These are phyloP conservation scores for Pristionchus exspectatus DNA, from an alignment of 2,888 invertebrate genomes.

Conservation along the genomic window DNA sequence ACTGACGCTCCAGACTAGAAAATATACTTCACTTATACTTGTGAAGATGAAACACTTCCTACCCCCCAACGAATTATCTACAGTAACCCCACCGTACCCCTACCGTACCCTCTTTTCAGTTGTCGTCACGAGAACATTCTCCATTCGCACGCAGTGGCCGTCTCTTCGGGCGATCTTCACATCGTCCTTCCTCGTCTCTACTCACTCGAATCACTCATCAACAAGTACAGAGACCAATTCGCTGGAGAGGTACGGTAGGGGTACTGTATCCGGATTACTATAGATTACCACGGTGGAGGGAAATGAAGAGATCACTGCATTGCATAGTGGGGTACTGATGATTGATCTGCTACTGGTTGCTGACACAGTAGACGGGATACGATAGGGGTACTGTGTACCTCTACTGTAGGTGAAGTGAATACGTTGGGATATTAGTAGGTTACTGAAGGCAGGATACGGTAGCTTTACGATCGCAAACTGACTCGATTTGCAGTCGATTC, in stretches of 20 bases:
- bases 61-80: too few relatives aligned
- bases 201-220: slow-evolving; percentile 60
- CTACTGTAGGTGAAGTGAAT: too few relatives aligned
- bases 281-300: too few relatives aligned
- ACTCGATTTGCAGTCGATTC: slow-evolving; percentile 59
- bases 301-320: too few relatives aligned
- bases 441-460: too few relatives aligned
- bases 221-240: slow-evolving; percentile 56
- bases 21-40: too few relatives aligned
- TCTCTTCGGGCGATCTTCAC: slow-evolving; percentile 61
- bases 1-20: too few relatives aligned
- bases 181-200: slow-evolving; percentile 66
- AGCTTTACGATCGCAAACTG: not conserved
- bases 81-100: not conserved
- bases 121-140: slow-evolving; percentile 67
- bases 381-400: too few relatives aligned
- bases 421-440: too few relatives aligned
- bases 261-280: not conserved
- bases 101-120: slow-evolving; percentile 55
- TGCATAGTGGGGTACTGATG: too few relatives aligned
- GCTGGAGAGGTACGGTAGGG: slow-evolving; percentile 50
- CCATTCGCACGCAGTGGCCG: slow-evolving; percentile 64
- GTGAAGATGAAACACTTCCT: not conserved
- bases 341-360: too few relatives aligned
- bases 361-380: too few relatives aligned